Percentiles rank a stretch among this genome's conserved stretches.
Evolutionary conservation across 2,888 invertebrate genomes (phyloP).

Genomic region (Acleris cristana): DNA sequence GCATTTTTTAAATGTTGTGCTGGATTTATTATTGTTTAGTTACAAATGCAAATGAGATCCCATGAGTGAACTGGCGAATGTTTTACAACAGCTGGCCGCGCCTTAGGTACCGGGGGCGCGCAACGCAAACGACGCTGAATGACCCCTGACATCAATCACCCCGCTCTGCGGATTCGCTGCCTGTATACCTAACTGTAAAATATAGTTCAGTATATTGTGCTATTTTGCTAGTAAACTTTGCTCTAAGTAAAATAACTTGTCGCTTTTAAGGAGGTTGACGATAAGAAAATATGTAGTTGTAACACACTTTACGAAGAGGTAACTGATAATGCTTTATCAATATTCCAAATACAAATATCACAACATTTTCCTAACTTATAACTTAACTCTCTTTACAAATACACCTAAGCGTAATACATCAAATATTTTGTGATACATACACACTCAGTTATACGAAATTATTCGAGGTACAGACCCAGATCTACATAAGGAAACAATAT

Average conservation of each 20-base stretch:
- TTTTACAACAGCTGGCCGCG: too few relatives aligned
- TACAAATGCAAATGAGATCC: too few relatives aligned
- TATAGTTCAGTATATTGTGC: too few relatives aligned
- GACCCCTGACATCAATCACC: too few relatives aligned
- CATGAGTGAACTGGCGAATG: too few relatives aligned
- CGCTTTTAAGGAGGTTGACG: slow-evolving; percentile 12
- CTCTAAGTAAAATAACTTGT: background rate
- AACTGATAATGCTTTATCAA: slow-evolving; percentile 61
- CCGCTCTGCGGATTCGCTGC: too few relatives aligned
- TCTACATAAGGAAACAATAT: slow-evolving; percentile 51
- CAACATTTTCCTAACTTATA: slow-evolving; percentile 78
- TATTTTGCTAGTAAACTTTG: too few relatives aligned
- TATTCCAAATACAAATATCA: slow-evolving; percentile 85
- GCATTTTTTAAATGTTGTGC: too few relatives aligned
- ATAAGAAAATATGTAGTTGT: slow-evolving; percentile 21
- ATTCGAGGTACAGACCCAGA: slow-evolving; percentile 63
- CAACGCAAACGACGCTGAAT: too few relatives aligned
- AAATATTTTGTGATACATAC: slow-evolving; percentile 67
- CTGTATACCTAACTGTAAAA: too few relatives aligned
- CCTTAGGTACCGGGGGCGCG: too few relatives aligned
- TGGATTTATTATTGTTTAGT: too few relatives aligned
- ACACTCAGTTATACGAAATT: slow-evolving; percentile 57
- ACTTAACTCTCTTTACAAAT: slow-evolving; percentile 77
- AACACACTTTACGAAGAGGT: slow-evolving; percentile 35
- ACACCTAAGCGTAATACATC: slow-evolving; percentile 73